phyloP scores from a whole-genome alignment of 2,113 vertebrate genomes.

The Amphilophus citrinellus region DNA sequence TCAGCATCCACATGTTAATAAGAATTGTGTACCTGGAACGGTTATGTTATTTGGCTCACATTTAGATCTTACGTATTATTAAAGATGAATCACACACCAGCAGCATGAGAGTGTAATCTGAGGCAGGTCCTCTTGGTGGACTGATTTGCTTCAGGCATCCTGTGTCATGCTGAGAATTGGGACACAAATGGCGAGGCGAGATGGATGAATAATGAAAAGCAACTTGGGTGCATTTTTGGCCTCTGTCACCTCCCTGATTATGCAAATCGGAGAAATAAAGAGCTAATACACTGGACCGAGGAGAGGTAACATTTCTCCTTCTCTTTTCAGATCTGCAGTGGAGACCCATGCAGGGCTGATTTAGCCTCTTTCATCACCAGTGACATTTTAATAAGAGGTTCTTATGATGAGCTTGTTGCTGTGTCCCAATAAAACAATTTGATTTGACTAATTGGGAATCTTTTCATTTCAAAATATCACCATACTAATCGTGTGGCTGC shows the following conservation, averaged over 20 bases:
- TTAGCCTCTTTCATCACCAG: conserved; percentile 65
- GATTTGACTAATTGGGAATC: conserved; percentile 58
- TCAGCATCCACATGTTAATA: neutral
- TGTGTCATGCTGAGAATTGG: conserved; percentile 24
- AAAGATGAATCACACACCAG: conserved; percentile 50
- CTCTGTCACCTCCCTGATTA: conserved; percentile 49
- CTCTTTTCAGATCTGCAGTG: conserved; percentile 21
- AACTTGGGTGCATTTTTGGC: conserved; percentile 29
- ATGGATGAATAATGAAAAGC: conserved; percentile 58
- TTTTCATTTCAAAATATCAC: conserved; percentile 44
- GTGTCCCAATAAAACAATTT: conserved; percentile 64
- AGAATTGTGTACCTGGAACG: conserved; percentile 36
- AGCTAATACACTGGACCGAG: conserved; percentile 9
- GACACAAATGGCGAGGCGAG: conserved; percentile 18
- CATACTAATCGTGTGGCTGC: conserved; percentile 43
- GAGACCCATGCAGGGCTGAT: conserved; percentile 42
- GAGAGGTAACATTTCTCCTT: conserved; percentile 17
- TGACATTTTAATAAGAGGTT: conserved; percentile 70
- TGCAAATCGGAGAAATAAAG: conserved; percentile 48
- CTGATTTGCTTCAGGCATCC: conserved; percentile 35
- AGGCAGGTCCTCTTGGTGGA: conserved; percentile 37
- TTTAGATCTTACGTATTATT: conserved; percentile 40
- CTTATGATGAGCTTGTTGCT: conserved; percentile 36
- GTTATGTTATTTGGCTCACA: conserved; percentile 20
- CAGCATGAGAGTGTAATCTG: conserved; percentile 31